Base-by-base conservation (phyloP, 2,797 vertebrate species). In the Mallotus villosus region DNA sequence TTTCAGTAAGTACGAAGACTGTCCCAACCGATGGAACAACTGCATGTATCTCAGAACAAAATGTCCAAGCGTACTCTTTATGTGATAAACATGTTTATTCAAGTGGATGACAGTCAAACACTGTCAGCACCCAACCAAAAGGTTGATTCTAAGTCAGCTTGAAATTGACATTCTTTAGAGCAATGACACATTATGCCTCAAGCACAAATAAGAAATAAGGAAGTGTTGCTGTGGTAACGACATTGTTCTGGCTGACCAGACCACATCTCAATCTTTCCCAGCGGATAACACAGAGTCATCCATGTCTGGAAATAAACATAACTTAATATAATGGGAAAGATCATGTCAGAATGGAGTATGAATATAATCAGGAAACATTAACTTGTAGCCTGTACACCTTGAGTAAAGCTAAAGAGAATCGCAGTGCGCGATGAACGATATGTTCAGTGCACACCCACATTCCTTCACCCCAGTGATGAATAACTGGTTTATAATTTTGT, bases 401-500 rank as follows among this genome's bases (percentile, higher is more conserved):
- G 49, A 51, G 4, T 51, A n/a, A 4, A 55, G 19, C 51, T 55
- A n/a, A 17, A 55, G 51, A 55, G 21, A 60, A 22, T 60, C 58
- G 11, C 21, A 22, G 2, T 60, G 24, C 1, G 21, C 78, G 24
- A 75, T 63, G 16, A 32, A 71, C 49, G 21, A 70, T 46, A 62
- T 65, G 55, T 60, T 60, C 60, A 25, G 12, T 9, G 14, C 74
- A 49, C 62, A 59, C 17, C 25, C 25, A 14, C 70, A 78, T 70
- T 68, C 61, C 63, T 73, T 49, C 60, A 51, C 60, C 49, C 21
- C 72, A 68, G 73, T 73, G 71, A 82, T 68, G 73, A 85, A 82
- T 79, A 84, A 85, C 88, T 82, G 86, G 86, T 89, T 84, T 79
- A 68, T 85, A 84, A 90, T 90, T 88, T 88, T n/a, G 51, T 53